A percentile compares a stretch with the other conserved stretches of the same genome.
Evolutionary conservation across 2,797 vertebrate species (phyloP).

Genomic region (Gobionotothen gibberifrons): DNA sequence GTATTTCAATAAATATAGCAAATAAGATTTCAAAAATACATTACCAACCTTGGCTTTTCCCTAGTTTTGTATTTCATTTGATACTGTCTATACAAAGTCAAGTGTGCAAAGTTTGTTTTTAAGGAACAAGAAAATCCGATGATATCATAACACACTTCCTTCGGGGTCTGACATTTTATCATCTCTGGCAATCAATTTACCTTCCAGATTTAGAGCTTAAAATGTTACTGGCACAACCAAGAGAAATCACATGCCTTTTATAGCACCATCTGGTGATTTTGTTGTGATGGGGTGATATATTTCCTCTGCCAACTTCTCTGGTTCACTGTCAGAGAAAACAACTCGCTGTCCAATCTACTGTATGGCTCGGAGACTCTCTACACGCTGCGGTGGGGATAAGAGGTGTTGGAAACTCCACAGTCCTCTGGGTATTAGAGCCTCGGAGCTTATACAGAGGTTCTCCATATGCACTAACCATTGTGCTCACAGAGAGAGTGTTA

Average conservation of each 20-base stretch:
- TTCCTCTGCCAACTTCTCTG: slow-evolving; percentile 51
- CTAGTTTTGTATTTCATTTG: not conserved
- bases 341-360: slow-evolving; percentile 54
- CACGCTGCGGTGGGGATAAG: slow-evolving; percentile 62
- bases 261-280: slow-evolving; percentile 79
- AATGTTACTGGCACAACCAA: slow-evolving; percentile 56
- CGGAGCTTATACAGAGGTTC: slow-evolving; percentile 65
- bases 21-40: too few species aligned
- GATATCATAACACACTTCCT: slow-evolving; percentile 7
- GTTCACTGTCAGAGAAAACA: slow-evolving; percentile 57
- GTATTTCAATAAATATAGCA: too few species aligned
- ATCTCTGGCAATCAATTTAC: slow-evolving; percentile 44
- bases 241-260: slow-evolving; percentile 68
- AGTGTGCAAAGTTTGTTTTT: slow-evolving; percentile 4
- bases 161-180: slow-evolving; percentile 39
- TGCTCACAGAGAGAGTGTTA: slow-evolving; percentile 59
- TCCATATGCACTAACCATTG: slow-evolving; percentile 61
- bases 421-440: slow-evolving; percentile 61
- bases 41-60: not conserved
- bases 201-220: slow-evolving; percentile 64
- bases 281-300: slow-evolving; percentile 49
- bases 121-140: slow-evolving; percentile 4
- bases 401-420: slow-evolving; percentile 54
- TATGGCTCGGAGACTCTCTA: slow-evolving; percentile 34
- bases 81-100: not conserved